These are phyloP conservation scores for Tinea trinotella DNA, from an alignment of 2,888 invertebrate genomes.

Conservation along the genomic window DNA sequence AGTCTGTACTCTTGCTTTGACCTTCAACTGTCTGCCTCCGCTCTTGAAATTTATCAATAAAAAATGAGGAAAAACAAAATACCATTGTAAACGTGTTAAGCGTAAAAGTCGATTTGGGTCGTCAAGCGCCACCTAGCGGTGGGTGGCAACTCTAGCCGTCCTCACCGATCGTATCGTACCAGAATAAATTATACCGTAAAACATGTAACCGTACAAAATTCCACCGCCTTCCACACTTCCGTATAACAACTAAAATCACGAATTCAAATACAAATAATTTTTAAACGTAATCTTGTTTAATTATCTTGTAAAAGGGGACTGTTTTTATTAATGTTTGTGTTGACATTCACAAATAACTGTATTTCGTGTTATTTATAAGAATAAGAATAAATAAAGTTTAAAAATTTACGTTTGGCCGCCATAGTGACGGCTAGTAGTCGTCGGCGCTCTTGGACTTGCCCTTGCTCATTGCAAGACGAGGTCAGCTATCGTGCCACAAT, in stretches of 20 bases:
- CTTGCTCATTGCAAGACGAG: too few species aligned
- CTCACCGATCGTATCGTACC: conserved; percentile 21
- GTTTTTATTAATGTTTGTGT: neutral
- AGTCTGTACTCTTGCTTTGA: too few species aligned
- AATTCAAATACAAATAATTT: neutral
- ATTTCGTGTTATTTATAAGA: neutral
- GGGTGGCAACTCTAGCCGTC: conserved; percentile 30
- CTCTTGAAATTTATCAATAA: too few species aligned
- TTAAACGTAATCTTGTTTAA: neutral
- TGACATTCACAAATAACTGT: neutral
- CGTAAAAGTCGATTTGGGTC: conserved; percentile 10
- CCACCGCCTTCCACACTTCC: conserved; percentile 34
- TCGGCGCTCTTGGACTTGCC: too few species aligned
- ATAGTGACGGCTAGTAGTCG: too few species aligned
- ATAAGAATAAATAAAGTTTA: too few species aligned
- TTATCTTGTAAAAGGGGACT: conserved; percentile 4
- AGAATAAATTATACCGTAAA: conserved; percentile 30
- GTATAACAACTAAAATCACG: conserved; percentile 24
- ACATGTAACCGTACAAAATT: conserved; percentile 31
- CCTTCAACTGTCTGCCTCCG: too few species aligned
- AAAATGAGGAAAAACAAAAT: too few species aligned
- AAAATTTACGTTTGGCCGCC: too few species aligned
- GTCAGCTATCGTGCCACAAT: too few species aligned
- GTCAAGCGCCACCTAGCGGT: conserved; percentile 37
- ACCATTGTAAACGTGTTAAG: too few species aligned